These are phyloP conservation scores for Rotaria socialis DNA, from an alignment of 2,888 invertebrate species.

Conservation along the genomic window DNA sequence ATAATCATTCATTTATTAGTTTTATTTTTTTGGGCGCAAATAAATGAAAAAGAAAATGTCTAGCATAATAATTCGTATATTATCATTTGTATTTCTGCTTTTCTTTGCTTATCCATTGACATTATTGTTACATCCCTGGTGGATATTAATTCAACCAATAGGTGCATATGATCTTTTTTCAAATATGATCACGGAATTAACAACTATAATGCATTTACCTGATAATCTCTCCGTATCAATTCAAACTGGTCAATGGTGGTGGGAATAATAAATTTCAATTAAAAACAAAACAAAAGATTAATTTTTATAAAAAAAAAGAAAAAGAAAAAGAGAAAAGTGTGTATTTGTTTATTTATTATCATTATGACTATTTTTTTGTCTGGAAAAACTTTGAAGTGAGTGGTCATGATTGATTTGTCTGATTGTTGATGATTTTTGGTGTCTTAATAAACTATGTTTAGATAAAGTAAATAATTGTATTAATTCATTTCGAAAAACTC, in stretches of 20 bases:
- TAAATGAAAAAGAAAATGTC: not conserved
- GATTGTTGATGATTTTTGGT: not conserved
- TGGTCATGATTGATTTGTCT: not conserved
- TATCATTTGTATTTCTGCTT: not conserved
- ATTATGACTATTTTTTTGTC: not conserved
- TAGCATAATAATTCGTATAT: not conserved
- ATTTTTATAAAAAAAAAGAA: not conserved
- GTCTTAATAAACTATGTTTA: not conserved
- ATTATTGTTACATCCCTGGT: conserved; percentile 4
- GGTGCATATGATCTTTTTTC: not conserved
- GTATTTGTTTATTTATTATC: too few relatives aligned
- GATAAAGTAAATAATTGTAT: not conserved
- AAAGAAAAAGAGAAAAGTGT: not conserved
- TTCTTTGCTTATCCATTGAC: conserved; percentile 3
- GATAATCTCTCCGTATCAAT: not conserved
- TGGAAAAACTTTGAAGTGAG: not conserved
- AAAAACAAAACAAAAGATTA: not conserved
- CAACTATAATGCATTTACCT: conserved; percentile 5
- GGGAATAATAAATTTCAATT: not conserved
- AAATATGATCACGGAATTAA: not conserved
- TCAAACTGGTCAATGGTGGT: conserved; percentile 17
- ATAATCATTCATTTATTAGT: too few relatives aligned
- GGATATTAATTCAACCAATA: conserved; percentile 28
- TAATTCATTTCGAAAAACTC: conserved; percentile 36
- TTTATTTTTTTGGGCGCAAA: not conserved